Conservation (phyloP, 1,140 invertebrate species). For the Orussus abietinus region DNA sequence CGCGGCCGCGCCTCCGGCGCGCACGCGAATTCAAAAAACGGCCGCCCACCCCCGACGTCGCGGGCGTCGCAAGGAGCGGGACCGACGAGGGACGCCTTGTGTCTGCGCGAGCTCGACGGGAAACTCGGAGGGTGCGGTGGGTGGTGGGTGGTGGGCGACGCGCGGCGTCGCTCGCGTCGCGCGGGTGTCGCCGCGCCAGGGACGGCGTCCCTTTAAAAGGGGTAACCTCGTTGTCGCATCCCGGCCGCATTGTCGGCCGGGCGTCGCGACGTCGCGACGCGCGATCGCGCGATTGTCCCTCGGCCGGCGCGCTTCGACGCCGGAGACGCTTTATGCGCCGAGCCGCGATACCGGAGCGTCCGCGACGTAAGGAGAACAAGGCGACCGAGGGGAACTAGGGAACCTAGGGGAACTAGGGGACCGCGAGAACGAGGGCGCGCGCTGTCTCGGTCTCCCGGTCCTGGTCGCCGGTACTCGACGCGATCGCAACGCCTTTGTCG, state of each 20-base stretch:
- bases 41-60: no score
- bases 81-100: not conserved
- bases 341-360: no score
- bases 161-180: not conserved
- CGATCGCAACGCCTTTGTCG: no score
- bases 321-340: no score
- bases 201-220: constrained; percentile 1
- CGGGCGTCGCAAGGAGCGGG: not conserved
- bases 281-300: no score
- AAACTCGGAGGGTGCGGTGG: not conserved
- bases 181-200: not conserved
- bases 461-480: no score
- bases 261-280: not conserved
- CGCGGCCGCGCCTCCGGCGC: constrained; percentile 12
- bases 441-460: no score
- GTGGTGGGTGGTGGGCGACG: not conserved
- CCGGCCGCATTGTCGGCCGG: not conserved
- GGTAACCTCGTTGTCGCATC: constrained; percentile 1
- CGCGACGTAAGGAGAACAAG: no score
- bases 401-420: no score
- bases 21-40: constrained; percentile 19
- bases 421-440: no score
- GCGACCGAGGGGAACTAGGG: no score
- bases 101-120: not conserved
- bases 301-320: no score